Evolutionary conservation across 2,888 invertebrate species (phyloP), one percentile per base, ranked within the genome.

Genomic region (Orchesella flavescens): DNA sequence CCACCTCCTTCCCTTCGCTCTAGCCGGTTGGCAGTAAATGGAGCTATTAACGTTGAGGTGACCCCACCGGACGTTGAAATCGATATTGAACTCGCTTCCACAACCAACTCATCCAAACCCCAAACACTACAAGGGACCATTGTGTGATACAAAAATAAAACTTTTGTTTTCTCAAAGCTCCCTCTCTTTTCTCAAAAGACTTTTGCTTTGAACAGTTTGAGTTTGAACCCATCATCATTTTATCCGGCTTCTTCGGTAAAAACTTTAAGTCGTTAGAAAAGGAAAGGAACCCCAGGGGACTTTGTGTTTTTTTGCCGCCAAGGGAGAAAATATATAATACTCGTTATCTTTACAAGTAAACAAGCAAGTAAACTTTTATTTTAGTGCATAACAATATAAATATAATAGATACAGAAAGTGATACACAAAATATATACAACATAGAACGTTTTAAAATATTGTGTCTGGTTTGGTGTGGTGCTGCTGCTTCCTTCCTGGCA

Each of bases 81-180:
- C 49, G 61, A 72, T 63, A 69, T 46, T n/a, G n/a, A n/a, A 55
- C 69, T 19, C 65, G 63, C 59, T 44, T 21, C 57, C 34, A 15
- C 65, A 9, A 21, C 78, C 44, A 75, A 84, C 17, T 49, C 78
- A 49, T 21, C 73, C 44, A 86, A 87, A 84, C 73, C 83, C 46
- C 83, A 85, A 24, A 85, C 87, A 17, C 76, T 88, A 63, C 87
- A 87, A 87, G 88, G 88, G 87, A 88, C 88, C 87, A 88, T 88
- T 84, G 88, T 88, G 84, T 88, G 86, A 87, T 84, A 81, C 24
- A 66, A 59, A 84, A n/a, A 63, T 3, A 15, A 73, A 55, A 55
- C 1, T 53, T 55, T 24, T n/a, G 12, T 71, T n/a, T n/a, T n/a
- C n/a, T n/a, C n/a, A n/a, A n/a, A n/a, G 23, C 19, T 43, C n/a